These are phyloP conservation scores for Riptortus pedestris DNA, from an alignment of 1,140 invertebrate genomes.

Conservation along the genomic window DNA sequence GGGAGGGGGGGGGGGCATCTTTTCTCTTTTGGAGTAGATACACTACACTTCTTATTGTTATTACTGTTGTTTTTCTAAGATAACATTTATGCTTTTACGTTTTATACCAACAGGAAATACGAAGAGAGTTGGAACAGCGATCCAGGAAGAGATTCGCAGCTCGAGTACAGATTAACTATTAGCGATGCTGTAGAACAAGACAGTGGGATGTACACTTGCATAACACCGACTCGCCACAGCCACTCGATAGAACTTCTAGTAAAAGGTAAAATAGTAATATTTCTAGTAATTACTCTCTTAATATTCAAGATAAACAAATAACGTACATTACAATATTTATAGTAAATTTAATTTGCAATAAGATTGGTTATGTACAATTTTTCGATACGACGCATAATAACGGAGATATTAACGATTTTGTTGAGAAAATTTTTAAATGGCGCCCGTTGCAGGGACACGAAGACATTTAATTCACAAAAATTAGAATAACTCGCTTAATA, in stretches of 20 bases:
- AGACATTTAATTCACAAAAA: not conserved
- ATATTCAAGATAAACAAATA: no score
- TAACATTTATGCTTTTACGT: not conserved
- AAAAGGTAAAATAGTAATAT: slow-evolving; percentile 43
- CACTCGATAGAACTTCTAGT: slow-evolving; percentile 71
- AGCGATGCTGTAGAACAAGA: slow-evolving; percentile 66
- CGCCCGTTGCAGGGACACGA: not conserved
- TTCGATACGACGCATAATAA: no score
- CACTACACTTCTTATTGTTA: no score
- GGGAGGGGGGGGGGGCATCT: no score
- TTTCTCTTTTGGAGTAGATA: no score
- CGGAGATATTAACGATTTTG: no score
- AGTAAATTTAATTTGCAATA: no score
- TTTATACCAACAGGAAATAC: slow-evolving; percentile 48
- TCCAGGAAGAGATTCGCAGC: slow-evolving; percentile 58
- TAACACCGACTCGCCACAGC: slow-evolving; percentile 64
- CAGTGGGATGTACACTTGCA: slow-evolving; percentile 67
- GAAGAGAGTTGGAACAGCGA: slow-evolving; percentile 73
- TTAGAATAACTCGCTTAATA: no score
- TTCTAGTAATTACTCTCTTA: not conserved
- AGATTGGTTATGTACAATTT: no score
- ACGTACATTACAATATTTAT: no score
- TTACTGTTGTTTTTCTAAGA: no score
- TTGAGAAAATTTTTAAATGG: not conserved
- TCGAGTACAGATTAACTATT: slow-evolving; percentile 73